A percentile compares a stretch with the other conserved stretches of the same genome.
Evolutionary conservation across 2,113 vertebrate species (phyloP).

Genomic region (Rhagologus leucostigma): DNA sequence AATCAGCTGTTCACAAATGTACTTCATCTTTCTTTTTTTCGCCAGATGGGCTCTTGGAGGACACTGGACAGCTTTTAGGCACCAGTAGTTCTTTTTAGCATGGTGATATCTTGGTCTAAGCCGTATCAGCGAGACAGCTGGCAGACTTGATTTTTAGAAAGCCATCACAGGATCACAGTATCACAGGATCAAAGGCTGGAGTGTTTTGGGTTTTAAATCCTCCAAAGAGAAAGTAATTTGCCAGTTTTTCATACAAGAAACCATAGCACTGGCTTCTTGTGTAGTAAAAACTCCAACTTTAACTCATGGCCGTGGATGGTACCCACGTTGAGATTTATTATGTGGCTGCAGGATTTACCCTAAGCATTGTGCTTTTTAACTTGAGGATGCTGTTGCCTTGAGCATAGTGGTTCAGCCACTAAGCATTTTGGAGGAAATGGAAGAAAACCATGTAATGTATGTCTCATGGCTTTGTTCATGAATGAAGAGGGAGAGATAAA

Average conservation of each 20-base stretch:
- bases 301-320: rapidly evolving
- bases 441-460: not conserved
- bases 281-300: not conserved
- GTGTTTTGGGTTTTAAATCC: not conserved
- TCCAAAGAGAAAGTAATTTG: not conserved
- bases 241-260: not conserved
- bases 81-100: not conserved
- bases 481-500: not conserved
- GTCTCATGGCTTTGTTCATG: not conserved
- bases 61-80: not conserved
- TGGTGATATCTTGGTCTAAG: not conserved
- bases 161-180: not conserved
- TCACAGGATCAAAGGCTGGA: not conserved
- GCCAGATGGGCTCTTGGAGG: not conserved
- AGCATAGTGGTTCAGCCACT: not conserved
- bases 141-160: not conserved
- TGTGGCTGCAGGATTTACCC: not conserved
- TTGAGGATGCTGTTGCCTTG: not conserved
- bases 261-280: not conserved
- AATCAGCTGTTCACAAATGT: not conserved
- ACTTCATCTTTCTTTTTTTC: not conserved
- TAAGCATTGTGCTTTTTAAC: not conserved
- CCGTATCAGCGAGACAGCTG: not conserved
- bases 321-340: not conserved
- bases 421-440: not conserved